phyloP scores from a whole-genome alignment of 2,797 vertebrate genomes.

The Triplophysa yarkandensis region DNA sequence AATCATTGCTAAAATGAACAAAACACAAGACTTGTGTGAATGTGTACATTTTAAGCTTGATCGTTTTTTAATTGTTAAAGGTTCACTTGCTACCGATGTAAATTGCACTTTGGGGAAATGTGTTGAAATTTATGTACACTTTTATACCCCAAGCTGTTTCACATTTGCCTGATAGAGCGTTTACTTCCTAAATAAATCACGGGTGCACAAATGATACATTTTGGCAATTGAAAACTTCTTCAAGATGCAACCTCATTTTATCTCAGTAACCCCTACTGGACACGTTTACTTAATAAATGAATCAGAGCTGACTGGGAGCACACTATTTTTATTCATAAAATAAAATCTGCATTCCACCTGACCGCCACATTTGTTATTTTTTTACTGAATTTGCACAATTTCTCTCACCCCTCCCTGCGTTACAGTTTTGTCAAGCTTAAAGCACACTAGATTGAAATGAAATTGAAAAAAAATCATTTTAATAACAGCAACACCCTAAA shows the following conservation, averaged over 20 bases:
- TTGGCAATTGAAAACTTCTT: background rate
- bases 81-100: background rate
- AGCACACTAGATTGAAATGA: background rate
- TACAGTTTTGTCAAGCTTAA: background rate
- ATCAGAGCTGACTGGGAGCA: background rate
- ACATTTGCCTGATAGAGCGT: background rate
- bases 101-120: background rate
- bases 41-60: background rate
- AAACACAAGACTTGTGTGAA: background rate
- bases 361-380: background rate
- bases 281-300: background rate
- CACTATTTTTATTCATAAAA: background rate
- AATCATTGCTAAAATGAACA: too few species aligned
- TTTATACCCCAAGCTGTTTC: background rate
- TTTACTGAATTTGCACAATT: background rate
- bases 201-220: background rate
- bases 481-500: background rate
- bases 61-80: background rate
- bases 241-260: background rate
- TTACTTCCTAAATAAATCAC: background rate
- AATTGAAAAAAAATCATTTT: background rate
- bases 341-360: background rate
- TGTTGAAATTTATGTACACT: background rate
- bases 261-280: background rate
- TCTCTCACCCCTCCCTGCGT: background rate